These are phyloP conservation scores for Spilosoma lubricipeda DNA, from an alignment of 2,888 invertebrate genomes.

Conservation along the genomic window DNA sequence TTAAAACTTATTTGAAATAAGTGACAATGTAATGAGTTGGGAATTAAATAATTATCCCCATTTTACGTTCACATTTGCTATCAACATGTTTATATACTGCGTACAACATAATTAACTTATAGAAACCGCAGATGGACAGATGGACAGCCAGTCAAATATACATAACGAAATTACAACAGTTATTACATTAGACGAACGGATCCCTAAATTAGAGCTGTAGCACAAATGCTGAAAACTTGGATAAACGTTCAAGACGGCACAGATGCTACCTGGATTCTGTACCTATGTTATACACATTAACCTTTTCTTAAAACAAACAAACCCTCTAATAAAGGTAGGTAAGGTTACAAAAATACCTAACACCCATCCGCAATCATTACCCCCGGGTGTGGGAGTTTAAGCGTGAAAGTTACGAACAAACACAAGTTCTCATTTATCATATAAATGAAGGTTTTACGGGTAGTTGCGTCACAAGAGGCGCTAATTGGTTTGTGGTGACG, in stretches of 20 bases:
- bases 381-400: neutral
- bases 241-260: neutral
- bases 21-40: no score
- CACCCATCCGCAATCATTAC: neutral
- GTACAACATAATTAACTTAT: no score
- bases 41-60: neutral
- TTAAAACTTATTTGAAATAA: neutral
- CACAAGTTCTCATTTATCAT: conserved; percentile 12
- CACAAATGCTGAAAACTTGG: neutral
- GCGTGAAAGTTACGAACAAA: conserved; percentile 11
- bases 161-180: neutral
- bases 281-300: neutral
- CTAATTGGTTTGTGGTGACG: conserved; percentile 6
- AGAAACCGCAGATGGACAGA: neutral
- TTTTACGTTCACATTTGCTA: neutral
- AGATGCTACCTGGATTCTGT: neutral
- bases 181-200: neutral
- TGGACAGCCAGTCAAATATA: neutral
- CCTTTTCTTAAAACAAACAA: neutral
- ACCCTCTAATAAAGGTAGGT: neutral
- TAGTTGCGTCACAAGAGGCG: conserved; percentile 6
- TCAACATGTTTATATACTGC: neutral
- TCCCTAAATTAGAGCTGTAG: neutral
- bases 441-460: conserved; percentile 8
- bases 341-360: neutral